phyloP scores from a whole-genome alignment of 1,140 invertebrate genomes.

The Drosophila malerkotliana region DNA sequence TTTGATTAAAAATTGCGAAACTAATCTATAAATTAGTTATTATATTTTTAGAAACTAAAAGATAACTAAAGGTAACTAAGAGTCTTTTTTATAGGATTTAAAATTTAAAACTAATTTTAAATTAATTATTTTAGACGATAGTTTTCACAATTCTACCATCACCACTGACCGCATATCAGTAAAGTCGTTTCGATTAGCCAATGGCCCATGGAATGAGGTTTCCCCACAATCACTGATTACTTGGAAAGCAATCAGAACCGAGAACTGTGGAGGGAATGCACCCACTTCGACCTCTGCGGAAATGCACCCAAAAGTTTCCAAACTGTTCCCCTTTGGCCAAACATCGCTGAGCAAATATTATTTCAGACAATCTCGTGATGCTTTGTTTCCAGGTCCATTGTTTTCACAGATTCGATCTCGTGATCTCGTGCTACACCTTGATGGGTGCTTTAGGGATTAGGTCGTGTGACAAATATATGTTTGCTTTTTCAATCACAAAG shows the following conservation, averaged over 20 bases:
- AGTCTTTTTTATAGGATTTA: no score
- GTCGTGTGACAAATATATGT: constrained; percentile 1
- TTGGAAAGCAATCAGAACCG: constrained; percentile 47
- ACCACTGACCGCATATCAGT: constrained; percentile 33
- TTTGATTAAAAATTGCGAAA: neutral
- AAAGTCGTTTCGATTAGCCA: constrained; percentile 34
- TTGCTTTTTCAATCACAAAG: neutral
- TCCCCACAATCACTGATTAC: constrained; percentile 43
- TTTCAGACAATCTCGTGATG: constrained; percentile 10
- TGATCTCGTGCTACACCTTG: constrained; percentile 12
- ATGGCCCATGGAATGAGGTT: constrained; percentile 21
- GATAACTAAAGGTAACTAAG: no score
- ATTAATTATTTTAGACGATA: neutral
- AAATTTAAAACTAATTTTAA: neutral
- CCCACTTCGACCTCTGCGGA: constrained; percentile 16
- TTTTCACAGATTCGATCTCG: constrained; percentile 8
- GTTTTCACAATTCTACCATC: constrained; percentile 1
- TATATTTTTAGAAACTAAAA: no score
- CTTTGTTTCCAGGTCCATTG: constrained; percentile 6
- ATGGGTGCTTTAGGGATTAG: neutral
- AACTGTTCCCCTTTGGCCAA: neutral
- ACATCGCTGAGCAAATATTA: neutral
- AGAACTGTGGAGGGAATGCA: constrained; percentile 14
- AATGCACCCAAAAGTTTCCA: constrained; percentile 7
- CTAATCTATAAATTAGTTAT: neutral